phyloP scores from a whole-genome alignment of 2,888 invertebrate species.

The Heliconius cydno region DNA sequence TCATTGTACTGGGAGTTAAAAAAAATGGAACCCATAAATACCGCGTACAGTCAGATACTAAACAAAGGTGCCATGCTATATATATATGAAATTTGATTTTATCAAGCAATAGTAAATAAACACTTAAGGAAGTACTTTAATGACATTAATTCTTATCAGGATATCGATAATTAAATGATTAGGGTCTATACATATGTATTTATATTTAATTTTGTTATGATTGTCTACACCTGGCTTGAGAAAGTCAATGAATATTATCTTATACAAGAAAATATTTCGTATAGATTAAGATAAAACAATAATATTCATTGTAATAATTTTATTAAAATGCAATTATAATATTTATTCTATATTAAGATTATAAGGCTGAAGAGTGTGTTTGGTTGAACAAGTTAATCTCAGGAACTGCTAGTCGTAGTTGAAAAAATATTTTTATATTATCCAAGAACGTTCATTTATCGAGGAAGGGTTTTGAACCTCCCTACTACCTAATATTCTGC shows the following conservation, averaged over 20 bases:
- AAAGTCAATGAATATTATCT: background rate
- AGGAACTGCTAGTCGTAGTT: background rate
- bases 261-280: background rate
- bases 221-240: background rate
- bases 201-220: background rate
- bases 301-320: background rate
- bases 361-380: background rate
- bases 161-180: background rate
- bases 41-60: background rate
- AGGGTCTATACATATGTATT: background rate
- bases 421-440: background rate
- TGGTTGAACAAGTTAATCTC: background rate
- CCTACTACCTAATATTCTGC: too few species aligned
- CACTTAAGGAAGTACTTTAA: background rate
- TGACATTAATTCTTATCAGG: background rate
- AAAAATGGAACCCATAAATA: background rate
- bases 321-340: background rate
- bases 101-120: slow-evolving; percentile 2
- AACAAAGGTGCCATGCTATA: background rate
- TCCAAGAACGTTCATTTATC: too few species aligned
- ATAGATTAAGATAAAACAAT: background rate
- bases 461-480: too few species aligned
- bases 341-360: background rate
- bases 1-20: too few species aligned
- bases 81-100: background rate